Conservation (phyloP, 2,113 vertebrate species). For the Bufo gargarizans region DNA sequence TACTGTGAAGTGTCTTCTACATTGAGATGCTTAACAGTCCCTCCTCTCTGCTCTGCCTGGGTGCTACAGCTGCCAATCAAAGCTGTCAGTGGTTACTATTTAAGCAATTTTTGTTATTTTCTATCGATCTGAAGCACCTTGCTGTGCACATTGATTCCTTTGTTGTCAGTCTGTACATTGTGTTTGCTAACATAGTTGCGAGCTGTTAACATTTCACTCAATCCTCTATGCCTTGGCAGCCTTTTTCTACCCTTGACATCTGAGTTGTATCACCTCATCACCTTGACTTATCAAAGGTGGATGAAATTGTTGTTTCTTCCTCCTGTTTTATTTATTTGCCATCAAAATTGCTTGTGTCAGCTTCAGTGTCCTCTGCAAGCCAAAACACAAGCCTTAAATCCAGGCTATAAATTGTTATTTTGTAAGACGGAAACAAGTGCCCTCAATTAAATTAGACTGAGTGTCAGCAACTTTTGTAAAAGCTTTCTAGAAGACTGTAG, state of each 20-base stretch:
- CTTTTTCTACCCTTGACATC: slow-evolving; percentile 14
- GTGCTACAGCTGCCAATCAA: no score
- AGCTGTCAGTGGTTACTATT: no score
- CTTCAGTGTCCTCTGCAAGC: slow-evolving; percentile 30
- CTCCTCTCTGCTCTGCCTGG: no score
- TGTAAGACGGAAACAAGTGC: slow-evolving; percentile 39
- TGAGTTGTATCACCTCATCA: slow-evolving; percentile 20
- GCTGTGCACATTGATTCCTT: neutral
- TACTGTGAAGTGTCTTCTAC: no score
- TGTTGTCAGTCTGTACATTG: neutral
- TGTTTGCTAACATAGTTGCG: neutral
- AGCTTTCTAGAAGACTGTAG: slow-evolving; percentile 19
- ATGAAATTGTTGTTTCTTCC: slow-evolving; percentile 23
- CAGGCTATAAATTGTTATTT: slow-evolving; percentile 53
- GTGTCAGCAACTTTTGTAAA: slow-evolving; percentile 43
- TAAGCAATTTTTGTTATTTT: neutral
- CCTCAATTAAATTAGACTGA: slow-evolving; percentile 26
- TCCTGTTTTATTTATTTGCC: slow-evolving; percentile 54
- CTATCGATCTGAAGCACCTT: neutral
- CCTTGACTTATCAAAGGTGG: slow-evolving; percentile 37
- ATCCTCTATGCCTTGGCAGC: slow-evolving; percentile 18
- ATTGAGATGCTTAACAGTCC: no score
- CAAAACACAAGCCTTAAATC: slow-evolving; percentile 37
- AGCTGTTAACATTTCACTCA: neutral
- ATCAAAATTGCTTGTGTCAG: slow-evolving; percentile 49